A percentile compares a stretch with the other conserved stretches of the same genome.
Evolutionary conservation across 2,888 invertebrate species (phyloP).

Genomic region (Rhingia campestris): DNA sequence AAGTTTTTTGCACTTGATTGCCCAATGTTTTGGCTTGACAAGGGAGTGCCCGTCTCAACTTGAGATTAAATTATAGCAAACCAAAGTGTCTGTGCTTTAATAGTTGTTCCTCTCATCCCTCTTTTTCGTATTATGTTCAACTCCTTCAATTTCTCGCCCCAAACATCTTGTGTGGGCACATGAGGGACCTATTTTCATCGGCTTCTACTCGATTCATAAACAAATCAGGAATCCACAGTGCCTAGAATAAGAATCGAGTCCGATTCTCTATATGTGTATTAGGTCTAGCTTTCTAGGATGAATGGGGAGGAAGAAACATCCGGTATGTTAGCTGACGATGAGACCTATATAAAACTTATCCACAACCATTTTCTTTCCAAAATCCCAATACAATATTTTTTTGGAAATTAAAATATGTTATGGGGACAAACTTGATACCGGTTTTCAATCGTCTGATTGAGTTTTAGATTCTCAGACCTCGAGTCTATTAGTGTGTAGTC

Average conservation of each 20-base stretch:
- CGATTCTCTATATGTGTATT: no score
- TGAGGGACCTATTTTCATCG: slow-evolving; percentile 94
- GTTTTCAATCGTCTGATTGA: no score
- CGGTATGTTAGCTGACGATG: no score
- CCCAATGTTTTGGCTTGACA: slow-evolving; percentile 97
- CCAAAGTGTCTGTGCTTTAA: slow-evolving; percentile 95
- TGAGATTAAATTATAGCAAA: slow-evolving; percentile 96
- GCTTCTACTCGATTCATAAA: slow-evolving; percentile 97
- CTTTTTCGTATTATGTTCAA: slow-evolving; percentile 95
- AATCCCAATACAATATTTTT: no score
- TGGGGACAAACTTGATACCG: no score
- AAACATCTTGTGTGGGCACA: slow-evolving; percentile 98
- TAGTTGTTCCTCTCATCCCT: slow-evolving; percentile 88
- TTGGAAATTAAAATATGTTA: no score
- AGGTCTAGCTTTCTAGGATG: no score
- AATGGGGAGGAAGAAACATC: no score
- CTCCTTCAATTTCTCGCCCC: slow-evolving; percentile 96
- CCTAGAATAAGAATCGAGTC: slow-evolving; percentile 97
- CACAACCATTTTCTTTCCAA: no score
- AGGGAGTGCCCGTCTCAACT: slow-evolving; percentile 98
- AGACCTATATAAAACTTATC: no score
- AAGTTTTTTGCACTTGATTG: slow-evolving; percentile 98
- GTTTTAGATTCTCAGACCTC: no score
- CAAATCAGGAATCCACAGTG: slow-evolving; percentile 98
- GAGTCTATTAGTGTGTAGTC: no score